Evolutionary conservation across 2,888 invertebrate species (phyloP).

Genomic region (Zaprionus obscuricornis): DNA sequence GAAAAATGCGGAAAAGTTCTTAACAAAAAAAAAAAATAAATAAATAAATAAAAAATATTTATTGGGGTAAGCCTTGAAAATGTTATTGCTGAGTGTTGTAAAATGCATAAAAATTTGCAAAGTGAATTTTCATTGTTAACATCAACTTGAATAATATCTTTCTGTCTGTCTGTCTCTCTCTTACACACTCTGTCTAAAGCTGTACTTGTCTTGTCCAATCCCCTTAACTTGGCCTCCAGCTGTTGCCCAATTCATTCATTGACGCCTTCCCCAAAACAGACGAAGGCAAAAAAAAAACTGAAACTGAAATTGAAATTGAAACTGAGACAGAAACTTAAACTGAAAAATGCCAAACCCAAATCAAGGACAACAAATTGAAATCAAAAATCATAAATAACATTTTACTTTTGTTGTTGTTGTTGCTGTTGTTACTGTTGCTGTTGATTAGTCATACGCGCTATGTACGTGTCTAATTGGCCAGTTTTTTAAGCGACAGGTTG

Average conservation of each 20-base stretch:
- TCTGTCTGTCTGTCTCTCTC: too few species aligned
- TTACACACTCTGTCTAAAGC: background rate
- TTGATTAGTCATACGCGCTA: slow-evolving; percentile 62
- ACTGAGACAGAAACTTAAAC: slow-evolving; percentile 5
- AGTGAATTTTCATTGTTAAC: too few species aligned
- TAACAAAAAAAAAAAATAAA: background rate
- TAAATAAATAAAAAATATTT: slow-evolving; percentile 6
- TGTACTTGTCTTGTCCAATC: too few species aligned
- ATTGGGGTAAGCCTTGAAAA: too few species aligned
- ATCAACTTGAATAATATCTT: too few species aligned
- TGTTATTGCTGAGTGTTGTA: too few species aligned
- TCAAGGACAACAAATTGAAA: slow-evolving; percentile 67
- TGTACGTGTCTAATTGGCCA: slow-evolving; percentile 68
- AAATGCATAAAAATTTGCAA: too few species aligned
- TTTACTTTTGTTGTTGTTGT: slow-evolving; percentile 54
- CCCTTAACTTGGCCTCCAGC: slow-evolving; percentile 36
- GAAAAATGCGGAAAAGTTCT: slow-evolving; percentile 1
- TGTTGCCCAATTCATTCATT: slow-evolving; percentile 40
- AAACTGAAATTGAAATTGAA: slow-evolving; percentile 9
- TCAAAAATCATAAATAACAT: slow-evolving; percentile 73
- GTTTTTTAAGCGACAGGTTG: slow-evolving; percentile 67
- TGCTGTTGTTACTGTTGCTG: slow-evolving; percentile 32
- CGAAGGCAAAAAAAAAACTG: slow-evolving; percentile 7
- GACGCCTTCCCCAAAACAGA: slow-evolving; percentile 28
- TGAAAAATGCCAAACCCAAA: slow-evolving; percentile 52